Conservation (phyloP, 1,140 invertebrate species). For the Cyclargus thomasi region DNA sequence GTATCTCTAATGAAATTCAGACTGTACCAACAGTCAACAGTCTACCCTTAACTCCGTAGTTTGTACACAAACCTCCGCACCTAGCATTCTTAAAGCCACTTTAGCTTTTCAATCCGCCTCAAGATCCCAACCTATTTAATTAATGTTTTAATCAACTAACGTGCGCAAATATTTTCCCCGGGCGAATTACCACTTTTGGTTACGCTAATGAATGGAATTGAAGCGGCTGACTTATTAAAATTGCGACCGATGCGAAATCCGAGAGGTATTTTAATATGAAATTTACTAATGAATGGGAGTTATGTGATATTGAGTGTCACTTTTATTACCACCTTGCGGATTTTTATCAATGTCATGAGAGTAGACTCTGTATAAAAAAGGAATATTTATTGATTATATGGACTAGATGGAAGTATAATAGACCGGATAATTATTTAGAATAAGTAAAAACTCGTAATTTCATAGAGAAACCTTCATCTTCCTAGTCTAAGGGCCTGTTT, state of each 20-base stretch:
- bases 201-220: constrained; percentile 17
- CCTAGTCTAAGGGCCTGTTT: too few relatives aligned
- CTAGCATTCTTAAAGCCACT: constrained; percentile 12
- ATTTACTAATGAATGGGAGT: neutral
- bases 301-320: neutral
- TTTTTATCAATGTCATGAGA: too few relatives aligned
- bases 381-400: too few relatives aligned
- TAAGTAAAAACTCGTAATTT: too few relatives aligned
- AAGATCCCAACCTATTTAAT: constrained; percentile 51
- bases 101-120: neutral
- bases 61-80: neutral
- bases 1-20: neutral
- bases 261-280: neutral
- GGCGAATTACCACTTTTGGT: constrained; percentile 14
- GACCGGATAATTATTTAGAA: too few relatives aligned
- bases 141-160: constrained; percentile 66
- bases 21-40: too few relatives aligned
- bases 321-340: too few relatives aligned
- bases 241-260: neutral
- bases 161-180: constrained; percentile 34
- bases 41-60: neutral
- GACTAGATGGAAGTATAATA: too few relatives aligned
- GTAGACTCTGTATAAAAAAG: too few relatives aligned
- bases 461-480: too few relatives aligned
- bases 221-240: neutral